phyloP scores from a whole-genome alignment of 2,797 vertebrate species.

The Austrolebias charrua region DNA sequence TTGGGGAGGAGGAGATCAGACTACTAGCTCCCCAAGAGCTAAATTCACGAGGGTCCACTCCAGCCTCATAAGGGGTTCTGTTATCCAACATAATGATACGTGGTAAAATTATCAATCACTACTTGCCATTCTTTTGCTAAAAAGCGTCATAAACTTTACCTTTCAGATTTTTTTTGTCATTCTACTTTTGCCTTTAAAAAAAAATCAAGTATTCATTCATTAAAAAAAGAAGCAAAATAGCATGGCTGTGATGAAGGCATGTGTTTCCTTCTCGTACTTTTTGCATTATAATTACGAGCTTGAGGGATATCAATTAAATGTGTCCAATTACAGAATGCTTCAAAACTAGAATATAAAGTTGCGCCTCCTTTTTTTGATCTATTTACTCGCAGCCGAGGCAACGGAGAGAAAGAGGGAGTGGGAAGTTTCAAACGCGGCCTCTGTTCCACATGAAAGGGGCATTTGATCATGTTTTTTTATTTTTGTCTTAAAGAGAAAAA shows the following conservation, averaged over 20 bases:
- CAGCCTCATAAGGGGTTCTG: conserved; percentile 64
- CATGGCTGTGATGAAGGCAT: conserved; percentile 42
- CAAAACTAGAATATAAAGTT: conserved; percentile 75
- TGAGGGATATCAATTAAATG: conserved; percentile 80
- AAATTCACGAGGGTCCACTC: conserved; percentile 71
- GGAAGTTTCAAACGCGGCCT: conserved; percentile 80
- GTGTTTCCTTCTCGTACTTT: conserved; percentile 48
- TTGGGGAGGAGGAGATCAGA: conserved; percentile 77
- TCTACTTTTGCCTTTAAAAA: conserved; percentile 14
- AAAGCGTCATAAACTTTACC: conserved; percentile 49
- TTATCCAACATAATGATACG: conserved; percentile 62
- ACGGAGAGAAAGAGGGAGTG: conserved; percentile 64
- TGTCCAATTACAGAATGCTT: conserved; percentile 77
- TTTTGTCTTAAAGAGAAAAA: conserved; percentile 78
- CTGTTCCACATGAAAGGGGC: conserved; percentile 79
- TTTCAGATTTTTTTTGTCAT: conserved; percentile 39
- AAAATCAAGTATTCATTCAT: conserved; percentile 51
- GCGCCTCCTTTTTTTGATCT: conserved; percentile 75
- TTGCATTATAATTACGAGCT: conserved; percentile 70
- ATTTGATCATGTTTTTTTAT: conserved; percentile 80
- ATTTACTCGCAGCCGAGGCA: conserved; percentile 74
- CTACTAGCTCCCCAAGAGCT: conserved; percentile 56
- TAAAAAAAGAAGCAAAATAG: conserved; percentile 46
- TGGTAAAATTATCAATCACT: conserved; percentile 63
- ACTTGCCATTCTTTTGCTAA: conserved; percentile 44